Evolutionary conservation across 1,140 invertebrate species (phyloP).

Genomic region (Belonocnema kinseyi): DNA sequence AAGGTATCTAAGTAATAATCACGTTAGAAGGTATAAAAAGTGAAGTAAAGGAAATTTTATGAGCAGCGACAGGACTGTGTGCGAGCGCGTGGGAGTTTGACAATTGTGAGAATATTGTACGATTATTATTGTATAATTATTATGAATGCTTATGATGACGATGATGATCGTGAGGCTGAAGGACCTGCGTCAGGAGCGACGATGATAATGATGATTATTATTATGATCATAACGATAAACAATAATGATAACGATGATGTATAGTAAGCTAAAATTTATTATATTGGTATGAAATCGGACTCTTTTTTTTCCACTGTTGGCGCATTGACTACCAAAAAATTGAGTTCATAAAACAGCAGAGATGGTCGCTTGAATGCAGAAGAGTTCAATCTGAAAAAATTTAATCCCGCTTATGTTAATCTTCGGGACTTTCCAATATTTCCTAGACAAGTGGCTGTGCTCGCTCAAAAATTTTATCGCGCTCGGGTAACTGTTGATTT

Average conservation of each 20-base stretch:
- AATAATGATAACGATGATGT: slow-evolving; percentile 67
- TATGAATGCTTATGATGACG: slow-evolving; percentile 55
- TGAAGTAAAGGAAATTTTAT: slow-evolving; percentile 72
- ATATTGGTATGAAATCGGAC: slow-evolving; percentile 72
- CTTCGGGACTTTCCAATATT: slow-evolving; percentile 15
- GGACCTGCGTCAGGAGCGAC: slow-evolving; percentile 43
- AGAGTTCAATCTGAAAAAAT: slow-evolving; percentile 2
- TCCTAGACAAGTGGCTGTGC: slow-evolving; percentile 21
- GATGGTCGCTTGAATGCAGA: slow-evolving; percentile 7
- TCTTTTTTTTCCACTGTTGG: slow-evolving; percentile 63
- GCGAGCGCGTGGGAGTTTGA: slow-evolving; percentile 46
- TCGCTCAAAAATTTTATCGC: slow-evolving; percentile 25
- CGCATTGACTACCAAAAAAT: slow-evolving; percentile 60
- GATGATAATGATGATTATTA: slow-evolving; percentile 64
- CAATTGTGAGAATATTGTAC: slow-evolving; percentile 61
- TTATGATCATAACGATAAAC: slow-evolving; percentile 62
- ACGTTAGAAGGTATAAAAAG: slow-evolving; percentile 71
- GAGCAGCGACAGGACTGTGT: slow-evolving; percentile 61
- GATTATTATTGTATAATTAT: slow-evolving; percentile 75
- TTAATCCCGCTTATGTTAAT: slow-evolving; percentile 19
- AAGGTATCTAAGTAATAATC: slow-evolving; percentile 77
- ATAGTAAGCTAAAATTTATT: slow-evolving; percentile 73
- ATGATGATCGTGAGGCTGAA: slow-evolving; percentile 49
- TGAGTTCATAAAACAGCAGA: slow-evolving; percentile 18
- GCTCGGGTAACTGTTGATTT: slow-evolving; percentile 21